Percentiles rank a stretch among this genome's conserved stretches.
Evolutionary conservation across 2,888 invertebrate genomes (phyloP).

Genomic region (Camponotus fellah): DNA sequence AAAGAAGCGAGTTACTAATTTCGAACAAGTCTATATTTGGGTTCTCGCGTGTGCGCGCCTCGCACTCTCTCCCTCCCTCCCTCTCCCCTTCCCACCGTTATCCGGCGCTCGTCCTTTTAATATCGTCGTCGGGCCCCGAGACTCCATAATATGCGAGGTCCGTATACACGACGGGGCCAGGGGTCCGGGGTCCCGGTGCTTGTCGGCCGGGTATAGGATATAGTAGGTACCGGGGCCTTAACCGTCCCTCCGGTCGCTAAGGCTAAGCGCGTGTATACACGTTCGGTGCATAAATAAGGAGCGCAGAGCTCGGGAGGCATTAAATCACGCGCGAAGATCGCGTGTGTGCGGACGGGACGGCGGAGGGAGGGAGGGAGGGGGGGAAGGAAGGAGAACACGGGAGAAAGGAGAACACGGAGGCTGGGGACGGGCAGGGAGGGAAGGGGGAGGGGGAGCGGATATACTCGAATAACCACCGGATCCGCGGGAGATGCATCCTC

Average conservation of each 20-base stretch:
- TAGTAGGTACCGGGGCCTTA: constrained; percentile 78
- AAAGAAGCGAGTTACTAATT: constrained; percentile 81
- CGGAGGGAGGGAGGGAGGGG: constrained; percentile 49
- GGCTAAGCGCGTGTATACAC: constrained; percentile 82
- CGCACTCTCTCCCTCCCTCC: constrained; percentile 42
- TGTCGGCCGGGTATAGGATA: constrained; percentile 77
- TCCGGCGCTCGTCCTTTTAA: constrained; percentile 71
- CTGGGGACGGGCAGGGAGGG: constrained; percentile 21
- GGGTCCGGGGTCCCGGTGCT: constrained; percentile 66
- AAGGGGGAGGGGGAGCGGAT: constrained; percentile 20
- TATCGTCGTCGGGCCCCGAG: constrained; percentile 76
- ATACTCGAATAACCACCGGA: constrained; percentile 54
- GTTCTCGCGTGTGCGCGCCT: constrained; percentile 74
- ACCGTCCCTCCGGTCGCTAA: constrained; percentile 78
- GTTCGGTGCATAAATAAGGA: constrained; percentile 85
- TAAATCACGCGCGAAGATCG: constrained; percentile 84
- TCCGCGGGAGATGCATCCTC: constrained; percentile 59
- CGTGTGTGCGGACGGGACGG: constrained; percentile 74
- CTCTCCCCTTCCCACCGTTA: not conserved
- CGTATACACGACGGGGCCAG: constrained; percentile 76
- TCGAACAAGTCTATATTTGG: constrained; percentile 80
- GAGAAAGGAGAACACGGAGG: constrained; percentile 12
- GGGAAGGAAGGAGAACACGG: constrained; percentile 32
- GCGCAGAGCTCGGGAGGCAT: constrained; percentile 82
- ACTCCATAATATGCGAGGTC: constrained; percentile 81